Base-by-base conservation (phyloP, 2,888 invertebrate genomes). In the Neoitamus cyanurus region DNA sequence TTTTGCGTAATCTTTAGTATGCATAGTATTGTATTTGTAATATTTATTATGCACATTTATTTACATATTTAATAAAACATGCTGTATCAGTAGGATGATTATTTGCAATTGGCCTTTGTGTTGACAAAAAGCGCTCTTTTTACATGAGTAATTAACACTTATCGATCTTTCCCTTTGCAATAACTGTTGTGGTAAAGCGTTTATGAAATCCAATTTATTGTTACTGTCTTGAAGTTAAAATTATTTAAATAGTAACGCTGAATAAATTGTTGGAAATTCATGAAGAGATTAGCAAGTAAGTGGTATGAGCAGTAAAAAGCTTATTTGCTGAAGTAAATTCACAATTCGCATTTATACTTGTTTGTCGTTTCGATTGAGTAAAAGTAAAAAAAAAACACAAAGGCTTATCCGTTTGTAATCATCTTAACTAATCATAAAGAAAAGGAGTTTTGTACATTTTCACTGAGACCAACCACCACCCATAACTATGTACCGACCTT, bases 21-120 rank as follows among this genome's bases (percentile, higher is more conserved):
- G 78, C 46, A 78, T 48, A 30, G 70, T 70, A 77, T 42, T 77
- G 15, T 58, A 78, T 78, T 48, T 78, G 28, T 78, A 78, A 78
- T 78, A 15, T 78, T 78, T 48, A 30, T 78, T 82, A 82, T 69
- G 69, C 82, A 69, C 82, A 69, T 82, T 68, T 48, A 28, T 82
- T 68, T 48, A 28, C 46, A 78, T 78, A 48, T 31, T 69, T 34
- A 82, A 82, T 82, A 69, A 69, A 58, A 58, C 28, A 58, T 82
- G 36, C 68, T 82, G 69, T 82, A 69, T 37, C 69, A 73, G 91
- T 90, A 90, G 90, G 91, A 90, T 91, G 91, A 91, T 90, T 91
- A 91, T 90, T 90, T 91, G 91, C 90, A 91, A 91, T 91, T 91
- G 91, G 90, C 91, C 90, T 91, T 91, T 91, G 90, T 91, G 90